Conservation (phyloP, 2,888 invertebrate genomes). For the Phaonia tiefii region DNA sequence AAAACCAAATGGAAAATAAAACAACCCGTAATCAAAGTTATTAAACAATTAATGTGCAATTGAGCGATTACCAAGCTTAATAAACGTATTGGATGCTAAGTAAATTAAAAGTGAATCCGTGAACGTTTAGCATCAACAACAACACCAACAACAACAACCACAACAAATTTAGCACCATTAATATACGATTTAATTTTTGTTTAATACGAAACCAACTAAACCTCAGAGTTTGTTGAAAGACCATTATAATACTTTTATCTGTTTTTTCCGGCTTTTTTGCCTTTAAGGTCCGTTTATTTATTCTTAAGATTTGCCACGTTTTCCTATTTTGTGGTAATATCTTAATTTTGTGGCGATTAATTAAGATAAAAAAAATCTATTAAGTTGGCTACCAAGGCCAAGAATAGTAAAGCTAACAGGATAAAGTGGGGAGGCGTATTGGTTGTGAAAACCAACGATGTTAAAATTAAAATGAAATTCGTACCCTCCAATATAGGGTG, state of each 20-base stretch:
- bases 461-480: no score
- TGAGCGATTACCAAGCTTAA: constrained; percentile 41
- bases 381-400: constrained; percentile 17
- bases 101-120: constrained; percentile 14
- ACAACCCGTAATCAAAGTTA: constrained; percentile 45
- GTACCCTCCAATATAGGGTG: no score
- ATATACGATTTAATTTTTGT: neutral
- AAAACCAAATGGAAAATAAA: neutral
- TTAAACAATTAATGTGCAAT: constrained; percentile 55
- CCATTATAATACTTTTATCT: neutral
- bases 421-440: neutral
- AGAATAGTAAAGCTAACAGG: neutral
- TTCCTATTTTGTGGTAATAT: constrained; percentile 69
- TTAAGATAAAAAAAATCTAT: constrained; percentile 73
- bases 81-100: no score
- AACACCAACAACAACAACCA: no score
- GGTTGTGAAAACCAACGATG: neutral
- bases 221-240: neutral
- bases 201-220: no score
- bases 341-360: constrained; percentile 75
- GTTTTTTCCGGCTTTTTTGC: neutral
- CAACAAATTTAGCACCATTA: neutral
- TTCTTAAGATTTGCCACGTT: constrained; percentile 6
- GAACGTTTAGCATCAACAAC: constrained; percentile 26
- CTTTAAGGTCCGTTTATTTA: neutral